A percentile compares a stretch with the other conserved stretches of the same genome.
phyloP scores from a whole-genome alignment of 2,888 invertebrate species.

The Idaea biselata region DNA sequence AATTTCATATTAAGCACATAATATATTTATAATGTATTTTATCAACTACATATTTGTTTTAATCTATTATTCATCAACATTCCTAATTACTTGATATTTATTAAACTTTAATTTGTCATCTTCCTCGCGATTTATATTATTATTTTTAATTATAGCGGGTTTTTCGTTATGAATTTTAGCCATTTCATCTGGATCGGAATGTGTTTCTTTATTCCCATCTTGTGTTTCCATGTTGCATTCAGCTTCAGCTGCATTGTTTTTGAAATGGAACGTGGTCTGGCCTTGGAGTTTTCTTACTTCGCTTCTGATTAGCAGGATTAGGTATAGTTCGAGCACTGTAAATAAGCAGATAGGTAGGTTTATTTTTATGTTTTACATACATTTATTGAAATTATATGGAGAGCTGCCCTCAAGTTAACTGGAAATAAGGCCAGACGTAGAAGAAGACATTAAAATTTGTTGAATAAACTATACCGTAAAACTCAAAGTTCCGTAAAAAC shows the following conservation, averaged over 20 bases:
- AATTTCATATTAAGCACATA: too few species aligned
- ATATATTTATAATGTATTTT: too few species aligned
- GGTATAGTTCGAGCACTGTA: constrained; percentile 27
- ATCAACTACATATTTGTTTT: too few species aligned
- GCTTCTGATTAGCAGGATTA: constrained; percentile 28
- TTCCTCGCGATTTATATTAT: neutral
- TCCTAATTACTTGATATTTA: neutral
- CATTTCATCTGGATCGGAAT: neutral
- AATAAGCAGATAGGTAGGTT: constrained; percentile 8
- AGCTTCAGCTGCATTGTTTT: constrained; percentile 22
- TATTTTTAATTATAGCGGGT: neutral
- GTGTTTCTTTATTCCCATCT: neutral
- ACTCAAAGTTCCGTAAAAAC: too few species aligned
- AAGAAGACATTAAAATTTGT: too few species aligned
- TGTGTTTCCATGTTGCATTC: constrained; percentile 13
- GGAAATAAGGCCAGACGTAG: too few species aligned
- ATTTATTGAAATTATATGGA: too few species aligned
- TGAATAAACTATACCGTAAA: too few species aligned
- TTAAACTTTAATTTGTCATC: neutral
- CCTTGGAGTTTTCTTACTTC: constrained; percentile 27
- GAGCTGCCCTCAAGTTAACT: too few species aligned
- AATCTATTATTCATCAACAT: neutral
- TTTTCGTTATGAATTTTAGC: neutral
- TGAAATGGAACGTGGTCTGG: constrained; percentile 23
- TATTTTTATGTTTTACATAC: too few species aligned